Percentiles rank a stretch among this genome's conserved stretches.
These are phyloP conservation scores for Ciconia maguari DNA, from an alignment of 2,113 vertebrate genomes.

Conservation along the genomic window DNA sequence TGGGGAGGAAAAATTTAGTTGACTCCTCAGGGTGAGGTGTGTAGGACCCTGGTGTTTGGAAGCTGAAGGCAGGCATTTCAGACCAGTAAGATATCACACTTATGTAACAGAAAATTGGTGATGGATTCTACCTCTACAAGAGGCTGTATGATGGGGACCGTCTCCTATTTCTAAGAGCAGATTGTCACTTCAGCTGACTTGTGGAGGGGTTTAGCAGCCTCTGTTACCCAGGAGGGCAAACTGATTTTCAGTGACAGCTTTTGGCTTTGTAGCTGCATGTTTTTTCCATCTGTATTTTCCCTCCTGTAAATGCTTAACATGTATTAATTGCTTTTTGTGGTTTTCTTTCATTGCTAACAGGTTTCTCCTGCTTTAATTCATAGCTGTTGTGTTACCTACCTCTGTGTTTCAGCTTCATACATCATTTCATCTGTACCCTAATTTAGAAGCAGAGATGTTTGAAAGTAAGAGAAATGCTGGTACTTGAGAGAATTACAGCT, in stretches of 20 bases:
- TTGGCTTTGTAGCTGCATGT: neutral
- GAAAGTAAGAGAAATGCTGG: neutral
- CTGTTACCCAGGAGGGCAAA: accelerated
- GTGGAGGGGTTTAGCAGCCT: neutral
- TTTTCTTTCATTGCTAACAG: neutral
- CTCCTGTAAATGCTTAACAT: neutral
- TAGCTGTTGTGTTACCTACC: neutral
- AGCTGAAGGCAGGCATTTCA: neutral
- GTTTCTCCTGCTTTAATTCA: neutral
- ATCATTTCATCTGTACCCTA: neutral
- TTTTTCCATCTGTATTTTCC: neutral
- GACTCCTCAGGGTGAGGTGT: neutral
- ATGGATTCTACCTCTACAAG: neutral
- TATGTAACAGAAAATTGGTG: neutral
- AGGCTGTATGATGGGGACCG: neutral
- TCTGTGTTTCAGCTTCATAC: neutral
- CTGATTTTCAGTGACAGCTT: neutral
- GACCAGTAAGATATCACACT: neutral
- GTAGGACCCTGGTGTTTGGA: accelerated
- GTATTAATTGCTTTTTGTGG: neutral
- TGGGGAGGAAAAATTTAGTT: neutral
- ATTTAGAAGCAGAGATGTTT: neutral
- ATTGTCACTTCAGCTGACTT: neutral
- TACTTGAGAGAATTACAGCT: neutral
- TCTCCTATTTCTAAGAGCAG: neutral